Percentiles rank a stretch among this genome's conserved stretches.
These are phyloP conservation scores for Congeria kusceri DNA, from an alignment of 2,888 invertebrate species.

Conservation along the genomic window DNA sequence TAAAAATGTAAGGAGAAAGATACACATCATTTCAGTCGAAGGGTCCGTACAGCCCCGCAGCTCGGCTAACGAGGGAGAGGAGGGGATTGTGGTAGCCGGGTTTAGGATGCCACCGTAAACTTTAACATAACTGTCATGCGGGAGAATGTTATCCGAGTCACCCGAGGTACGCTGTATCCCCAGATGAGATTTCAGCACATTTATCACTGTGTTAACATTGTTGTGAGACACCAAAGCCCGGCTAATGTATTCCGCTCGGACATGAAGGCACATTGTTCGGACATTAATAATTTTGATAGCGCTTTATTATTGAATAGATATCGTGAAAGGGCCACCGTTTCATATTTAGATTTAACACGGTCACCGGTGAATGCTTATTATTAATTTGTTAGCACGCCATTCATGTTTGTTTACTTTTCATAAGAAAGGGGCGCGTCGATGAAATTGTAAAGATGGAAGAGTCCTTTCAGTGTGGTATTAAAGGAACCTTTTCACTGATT, in stretches of 20 bases:
- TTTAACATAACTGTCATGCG: background rate
- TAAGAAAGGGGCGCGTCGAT: background rate
- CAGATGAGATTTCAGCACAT: background rate
- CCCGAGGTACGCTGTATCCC: background rate
- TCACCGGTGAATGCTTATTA: background rate
- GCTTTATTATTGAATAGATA: slow-evolving; percentile 3
- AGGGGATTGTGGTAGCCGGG: background rate
- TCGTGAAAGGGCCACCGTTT: background rate
- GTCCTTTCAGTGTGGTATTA: no score
- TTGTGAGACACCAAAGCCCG: background rate
- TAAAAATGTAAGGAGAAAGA: no score
- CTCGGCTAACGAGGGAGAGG: background rate
- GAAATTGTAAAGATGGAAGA: background rate
- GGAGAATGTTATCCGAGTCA: slow-evolving; percentile 1
- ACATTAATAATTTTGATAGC: slow-evolving; percentile 27
- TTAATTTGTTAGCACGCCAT: background rate
- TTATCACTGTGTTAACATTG: background rate
- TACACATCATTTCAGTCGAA: no score
- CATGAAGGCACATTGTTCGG: slow-evolving; percentile 8
- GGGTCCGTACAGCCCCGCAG: no score
- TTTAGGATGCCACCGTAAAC: background rate
- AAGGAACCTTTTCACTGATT: no score
- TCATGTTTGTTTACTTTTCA: slow-evolving; percentile 1
- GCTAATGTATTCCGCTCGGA: slow-evolving; percentile 7
- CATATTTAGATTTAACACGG: background rate